These are phyloP conservation scores for Phoxinus dragarum DNA, from an alignment of 2,797 vertebrate genomes.

Conservation along the genomic window DNA sequence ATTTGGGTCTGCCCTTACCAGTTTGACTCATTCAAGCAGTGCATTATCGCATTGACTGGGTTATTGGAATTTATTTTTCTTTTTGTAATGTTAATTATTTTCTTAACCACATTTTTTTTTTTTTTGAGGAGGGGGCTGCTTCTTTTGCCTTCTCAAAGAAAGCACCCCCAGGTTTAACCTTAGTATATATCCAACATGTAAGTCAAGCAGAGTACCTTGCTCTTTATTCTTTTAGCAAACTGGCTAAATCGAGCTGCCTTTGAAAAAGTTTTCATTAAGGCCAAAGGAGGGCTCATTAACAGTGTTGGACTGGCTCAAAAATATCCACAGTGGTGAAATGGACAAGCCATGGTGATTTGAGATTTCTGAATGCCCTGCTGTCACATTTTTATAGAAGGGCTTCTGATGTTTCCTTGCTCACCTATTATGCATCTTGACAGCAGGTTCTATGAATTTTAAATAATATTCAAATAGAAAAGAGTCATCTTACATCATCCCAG, in stretches of 20 bases:
- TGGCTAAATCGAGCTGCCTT: conserved; percentile 53
- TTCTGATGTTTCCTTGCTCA: conserved; percentile 40
- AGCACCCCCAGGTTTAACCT: conserved; percentile 3
- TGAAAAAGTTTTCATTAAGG: conserved; percentile 63
- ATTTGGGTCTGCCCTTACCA: not conserved
- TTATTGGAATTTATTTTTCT: not conserved
- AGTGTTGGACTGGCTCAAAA: conserved; percentile 57
- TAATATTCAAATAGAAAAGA: conserved; percentile 14
- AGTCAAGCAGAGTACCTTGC: conserved; percentile 32
- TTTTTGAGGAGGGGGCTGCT: not conserved
- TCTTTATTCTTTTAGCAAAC: conserved; percentile 64
- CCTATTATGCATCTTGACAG: conserved; percentile 49
- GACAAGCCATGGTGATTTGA: conserved; percentile 52
- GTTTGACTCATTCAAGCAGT: not conserved
- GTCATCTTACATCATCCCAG: conserved; percentile 29
- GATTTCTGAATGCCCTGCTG: conserved; percentile 45
- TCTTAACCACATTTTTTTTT: not conserved
- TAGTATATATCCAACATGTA: conserved; percentile 12
- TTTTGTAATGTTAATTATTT: not conserved
- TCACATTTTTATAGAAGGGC: conserved; percentile 45
- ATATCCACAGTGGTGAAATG: conserved; percentile 54
- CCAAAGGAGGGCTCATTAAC: conserved; percentile 50
- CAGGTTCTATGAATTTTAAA: conserved; percentile 54
- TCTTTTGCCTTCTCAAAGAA: not conserved
- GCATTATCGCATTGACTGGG: not conserved